Base-by-base conservation (phyloP, 2,113 vertebrate species). In the Hippoglossus stenolepis region DNA sequence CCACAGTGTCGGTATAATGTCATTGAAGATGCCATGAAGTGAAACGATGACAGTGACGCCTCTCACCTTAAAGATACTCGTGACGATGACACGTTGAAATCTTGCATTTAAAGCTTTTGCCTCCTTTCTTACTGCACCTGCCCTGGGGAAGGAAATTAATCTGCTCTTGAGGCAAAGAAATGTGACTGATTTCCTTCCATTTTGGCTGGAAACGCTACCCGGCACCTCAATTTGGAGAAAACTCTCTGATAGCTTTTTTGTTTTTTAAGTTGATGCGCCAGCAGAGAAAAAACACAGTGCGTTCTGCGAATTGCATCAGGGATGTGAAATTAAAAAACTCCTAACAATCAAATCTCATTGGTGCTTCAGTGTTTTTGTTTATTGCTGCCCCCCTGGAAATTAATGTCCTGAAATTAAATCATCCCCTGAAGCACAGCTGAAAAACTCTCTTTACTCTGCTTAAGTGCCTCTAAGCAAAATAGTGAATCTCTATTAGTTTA, bases 1-100 rank as follows among this genome's bases (percentile, higher is more conserved):
- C 84, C 90, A 93, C 91, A 93, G 91, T 93, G 92, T 90, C 64
- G 79, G 80, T 82, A 43, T 70, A 67, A 79, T 68, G 73, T 68
- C 61, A 77, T 68, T 15, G 7, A 79, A 53, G 82, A 86, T 71
- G 68, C 79, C 57, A 12, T 70, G 51, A 77, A 67, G 62, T 75
- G 51, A 76, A 77, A 43, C 47, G 72, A 87, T 70, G 58, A 84
- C 43, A 67, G 65, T 11, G 40, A 51, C 65, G 10, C 67, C 64
- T 61, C 56, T 20, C 38, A 73, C 6, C 7, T 64, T 58, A 49
- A 24, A 63, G n/a, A 17, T 70, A 58, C 24, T 6, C 15, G 21
- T 43, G 26, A 58, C 10, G 53, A 67, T n/a, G 59, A 80, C 40
- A 68, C 26, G 67, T 23, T 49, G 2, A 65, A 70, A 65, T 62